Evolutionary conservation across 2,888 invertebrate genomes (phyloP).

Genomic region (Lasioglossum calceatum): DNA sequence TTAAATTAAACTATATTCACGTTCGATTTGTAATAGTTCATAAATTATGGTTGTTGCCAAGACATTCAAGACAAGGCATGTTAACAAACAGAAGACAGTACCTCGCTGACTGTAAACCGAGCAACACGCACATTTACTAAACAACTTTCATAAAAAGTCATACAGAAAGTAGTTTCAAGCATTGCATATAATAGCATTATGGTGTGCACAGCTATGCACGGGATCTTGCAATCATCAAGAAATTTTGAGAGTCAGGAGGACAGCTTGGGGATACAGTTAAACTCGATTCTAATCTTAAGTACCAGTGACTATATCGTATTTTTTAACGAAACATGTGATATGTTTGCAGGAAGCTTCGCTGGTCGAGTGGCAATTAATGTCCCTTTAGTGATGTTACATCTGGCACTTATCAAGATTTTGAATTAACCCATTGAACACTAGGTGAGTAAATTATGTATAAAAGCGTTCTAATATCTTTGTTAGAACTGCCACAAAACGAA

Average conservation of each 20-base stretch:
- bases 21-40: too few species aligned
- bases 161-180: neutral
- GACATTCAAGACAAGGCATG: too few species aligned
- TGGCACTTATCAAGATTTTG: conserved; percentile 40
- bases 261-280: neutral
- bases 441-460: conserved; percentile 30
- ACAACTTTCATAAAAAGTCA: too few species aligned
- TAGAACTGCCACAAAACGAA: neutral
- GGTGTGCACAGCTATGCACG: conserved; percentile 2
- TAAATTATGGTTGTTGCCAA: too few species aligned
- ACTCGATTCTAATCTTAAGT: neutral
- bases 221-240: neutral
- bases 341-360: conserved; percentile 56
- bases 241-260: neutral
- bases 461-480: neutral
- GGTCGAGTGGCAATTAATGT: conserved; percentile 41
- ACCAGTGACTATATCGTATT: neutral
- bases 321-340: conserved; percentile 10
- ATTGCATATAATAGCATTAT: neutral
- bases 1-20: too few species aligned
- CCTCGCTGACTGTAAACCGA: too few species aligned
- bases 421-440: conserved; percentile 39
- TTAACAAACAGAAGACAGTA: too few species aligned
- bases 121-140: too few species aligned
- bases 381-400: conserved; percentile 39